These are phyloP conservation scores for Neodiprion fabricii DNA, from an alignment of 1,140 invertebrate genomes.

Conservation along the genomic window DNA sequence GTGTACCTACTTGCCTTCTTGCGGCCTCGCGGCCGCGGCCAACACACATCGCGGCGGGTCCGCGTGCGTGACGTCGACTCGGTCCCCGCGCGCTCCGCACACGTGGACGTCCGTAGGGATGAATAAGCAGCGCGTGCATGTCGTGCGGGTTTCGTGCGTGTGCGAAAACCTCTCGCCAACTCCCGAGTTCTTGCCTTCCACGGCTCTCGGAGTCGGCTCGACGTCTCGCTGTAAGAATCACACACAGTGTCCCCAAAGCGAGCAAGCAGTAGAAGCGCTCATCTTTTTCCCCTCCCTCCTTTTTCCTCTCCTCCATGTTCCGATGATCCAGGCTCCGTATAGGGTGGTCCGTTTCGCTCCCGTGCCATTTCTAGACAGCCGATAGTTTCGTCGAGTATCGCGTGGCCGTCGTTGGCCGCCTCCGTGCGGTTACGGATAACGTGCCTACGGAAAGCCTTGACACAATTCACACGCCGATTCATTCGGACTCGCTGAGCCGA, in stretches of 20 bases:
- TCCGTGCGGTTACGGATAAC: no score
- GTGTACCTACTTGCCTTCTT: slow-evolving; percentile 46
- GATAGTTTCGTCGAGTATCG: not conserved
- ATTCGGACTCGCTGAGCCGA: no score
- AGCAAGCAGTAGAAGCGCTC: not conserved
- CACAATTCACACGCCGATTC: no score
- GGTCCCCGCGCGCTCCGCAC: slow-evolving; percentile 10
- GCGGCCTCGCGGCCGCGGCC: slow-evolving; percentile 29
- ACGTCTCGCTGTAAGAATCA: not conserved
- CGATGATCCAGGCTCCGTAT: not conserved
- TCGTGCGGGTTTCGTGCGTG: no score
- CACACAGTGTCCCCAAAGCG: not conserved
- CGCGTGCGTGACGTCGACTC: slow-evolving; percentile 22
- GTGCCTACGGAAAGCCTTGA: no score
- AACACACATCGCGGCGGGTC: slow-evolving; percentile 6
- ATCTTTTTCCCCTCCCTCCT: not conserved
- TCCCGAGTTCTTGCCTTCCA: slow-evolving; percentile 12
- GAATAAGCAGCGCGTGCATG: no score
- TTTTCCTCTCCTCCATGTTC: not conserved
- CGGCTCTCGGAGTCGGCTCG: not conserved
- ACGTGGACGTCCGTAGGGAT: not conserved
- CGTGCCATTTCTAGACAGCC: not conserved
- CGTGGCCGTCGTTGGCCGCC: no score
- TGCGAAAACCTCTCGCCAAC: slow-evolving; percentile 9
- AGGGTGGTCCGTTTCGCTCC: not conserved